phyloP scores from a whole-genome alignment of 2,888 invertebrate genomes.

The Pyrgus malvae region DNA sequence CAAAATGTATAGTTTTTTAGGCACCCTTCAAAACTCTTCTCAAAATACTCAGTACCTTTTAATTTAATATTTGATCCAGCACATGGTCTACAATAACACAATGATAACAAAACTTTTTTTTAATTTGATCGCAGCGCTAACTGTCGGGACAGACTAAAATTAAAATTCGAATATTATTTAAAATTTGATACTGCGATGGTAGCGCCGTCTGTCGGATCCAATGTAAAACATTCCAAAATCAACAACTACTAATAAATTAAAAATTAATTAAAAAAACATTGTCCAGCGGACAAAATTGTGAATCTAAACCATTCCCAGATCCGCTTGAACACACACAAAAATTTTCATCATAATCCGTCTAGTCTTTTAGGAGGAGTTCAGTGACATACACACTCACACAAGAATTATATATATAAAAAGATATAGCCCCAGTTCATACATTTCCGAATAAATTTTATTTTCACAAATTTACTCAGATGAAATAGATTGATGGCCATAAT shows the following conservation, averaged over 20 bases:
- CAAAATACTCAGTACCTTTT: not conserved
- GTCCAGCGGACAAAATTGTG: too few species aligned
- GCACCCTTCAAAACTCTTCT: slow-evolving; percentile 1
- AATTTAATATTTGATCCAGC: not conserved
- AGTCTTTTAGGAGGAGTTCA: too few species aligned
- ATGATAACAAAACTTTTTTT: not conserved
- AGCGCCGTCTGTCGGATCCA: slow-evolving; percentile 13
- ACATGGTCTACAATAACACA: not conserved
- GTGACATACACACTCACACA: too few species aligned
- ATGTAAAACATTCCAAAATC: slow-evolving; percentile 19
- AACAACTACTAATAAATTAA: slow-evolving; percentile 12
- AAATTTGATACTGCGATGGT: slow-evolving; percentile 17
- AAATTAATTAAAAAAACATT: too few species aligned
- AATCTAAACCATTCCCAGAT: too few species aligned
- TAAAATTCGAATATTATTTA: slow-evolving; percentile 1
- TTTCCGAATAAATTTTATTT: too few species aligned
- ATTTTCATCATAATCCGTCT: too few species aligned
- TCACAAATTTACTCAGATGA: too few species aligned
- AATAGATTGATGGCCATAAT: too few species aligned
- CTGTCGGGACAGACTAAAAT: slow-evolving; percentile 4
- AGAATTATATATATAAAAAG: too few species aligned
- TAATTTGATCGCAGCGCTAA: slow-evolving; percentile 11
- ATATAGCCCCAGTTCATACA: too few species aligned
- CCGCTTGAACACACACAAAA: too few species aligned
- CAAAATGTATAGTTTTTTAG: slow-evolving; percentile 11